phyloP scores from a whole-genome alignment of 2,797 vertebrate species.

The Sciurus vulgaris region DNA sequence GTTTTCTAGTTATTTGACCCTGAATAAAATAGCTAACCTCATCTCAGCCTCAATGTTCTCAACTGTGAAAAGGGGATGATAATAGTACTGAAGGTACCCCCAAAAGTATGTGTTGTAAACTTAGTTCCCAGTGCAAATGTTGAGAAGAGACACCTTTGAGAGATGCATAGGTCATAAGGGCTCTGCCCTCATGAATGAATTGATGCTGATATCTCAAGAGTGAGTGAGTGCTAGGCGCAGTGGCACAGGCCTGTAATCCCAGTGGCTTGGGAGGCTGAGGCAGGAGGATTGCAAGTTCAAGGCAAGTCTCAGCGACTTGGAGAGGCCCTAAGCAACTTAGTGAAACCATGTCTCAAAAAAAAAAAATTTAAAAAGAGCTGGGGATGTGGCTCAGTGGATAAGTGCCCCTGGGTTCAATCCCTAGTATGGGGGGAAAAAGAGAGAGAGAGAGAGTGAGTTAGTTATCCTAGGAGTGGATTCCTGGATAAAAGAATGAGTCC shows the following conservation, averaged over 20 bases:
- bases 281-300: too few relatives aligned
- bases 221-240: neutral
- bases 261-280: too few relatives aligned
- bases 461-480: neutral
- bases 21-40: slow-evolving; percentile 29
- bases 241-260: too few relatives aligned
- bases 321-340: too few relatives aligned
- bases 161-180: neutral
- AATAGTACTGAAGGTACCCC: neutral
- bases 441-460: neutral
- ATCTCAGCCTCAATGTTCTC: neutral
- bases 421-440: too few relatives aligned
- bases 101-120: neutral
- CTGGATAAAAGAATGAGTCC: neutral
- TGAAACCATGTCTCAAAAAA: too few relatives aligned
- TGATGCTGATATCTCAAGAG: neutral
- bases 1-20: slow-evolving; percentile 36
- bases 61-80: slow-evolving; percentile 17
- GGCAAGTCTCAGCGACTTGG: too few relatives aligned
- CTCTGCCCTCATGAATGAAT: neutral
- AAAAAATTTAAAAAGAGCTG: too few relatives aligned
- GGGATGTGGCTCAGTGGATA: too few relatives aligned
- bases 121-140: neutral
- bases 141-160: neutral
- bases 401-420: too few relatives aligned